These are phyloP conservation scores for Magallana ariakensis DNA, from an alignment of 1,140 invertebrate species.

Conservation along the genomic window DNA sequence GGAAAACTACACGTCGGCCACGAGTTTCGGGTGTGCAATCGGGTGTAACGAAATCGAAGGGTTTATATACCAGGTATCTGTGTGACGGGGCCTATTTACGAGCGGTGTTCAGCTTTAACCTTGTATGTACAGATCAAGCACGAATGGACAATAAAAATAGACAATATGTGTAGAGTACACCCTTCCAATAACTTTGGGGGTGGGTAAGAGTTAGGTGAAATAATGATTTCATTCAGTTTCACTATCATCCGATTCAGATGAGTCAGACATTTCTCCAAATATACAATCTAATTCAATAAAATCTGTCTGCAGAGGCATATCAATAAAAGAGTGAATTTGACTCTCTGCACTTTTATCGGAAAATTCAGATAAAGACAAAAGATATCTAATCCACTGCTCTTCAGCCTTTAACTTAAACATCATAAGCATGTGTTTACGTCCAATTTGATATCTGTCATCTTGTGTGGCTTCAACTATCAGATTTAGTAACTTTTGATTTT, in stretches of 20 bases:
- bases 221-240: constrained; percentile 7
- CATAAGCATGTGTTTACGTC: neutral
- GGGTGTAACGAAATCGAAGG: no score
- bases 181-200: neutral
- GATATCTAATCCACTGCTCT: neutral
- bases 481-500: neutral
- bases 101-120: no score
- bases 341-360: neutral
- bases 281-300: constrained; percentile 20
- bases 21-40: no score
- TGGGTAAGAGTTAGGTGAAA: neutral
- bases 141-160: neutral
- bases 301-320: constrained; percentile 3
- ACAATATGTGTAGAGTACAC: neutral
- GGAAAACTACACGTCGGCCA: no score
- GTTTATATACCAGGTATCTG: no score
- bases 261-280: constrained; percentile 6
- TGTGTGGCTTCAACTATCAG: neutral
- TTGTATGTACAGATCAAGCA: neutral
- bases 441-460: constrained; percentile 3
- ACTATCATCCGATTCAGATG: neutral
- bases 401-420: constrained; percentile 6
- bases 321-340: constrained; percentile 4
- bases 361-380: neutral
- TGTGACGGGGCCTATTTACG: no score